These are phyloP conservation scores for Parnassius mnemosyne DNA, from an alignment of 2,888 invertebrate species.

Conservation along the genomic window DNA sequence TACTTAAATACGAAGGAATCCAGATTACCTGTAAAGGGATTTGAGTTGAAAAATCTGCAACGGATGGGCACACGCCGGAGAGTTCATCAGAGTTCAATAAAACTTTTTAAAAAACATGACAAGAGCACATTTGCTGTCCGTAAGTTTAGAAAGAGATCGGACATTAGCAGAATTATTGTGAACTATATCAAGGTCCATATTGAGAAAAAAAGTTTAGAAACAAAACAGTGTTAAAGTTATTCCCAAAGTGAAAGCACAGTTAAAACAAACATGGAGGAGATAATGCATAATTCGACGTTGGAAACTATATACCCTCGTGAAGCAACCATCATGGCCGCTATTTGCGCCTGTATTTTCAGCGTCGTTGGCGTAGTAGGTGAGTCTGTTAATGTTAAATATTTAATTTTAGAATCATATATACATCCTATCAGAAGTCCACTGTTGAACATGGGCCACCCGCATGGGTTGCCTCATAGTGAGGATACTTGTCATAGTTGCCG, in stretches of 20 bases:
- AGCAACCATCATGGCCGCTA: conserved; percentile 88
- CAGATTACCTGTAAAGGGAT: conserved; percentile 7
- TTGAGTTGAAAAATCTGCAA: background rate
- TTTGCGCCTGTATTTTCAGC: conserved; percentile 89
- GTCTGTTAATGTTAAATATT: conserved; percentile 36
- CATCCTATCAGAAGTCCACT: too few relatives aligned
- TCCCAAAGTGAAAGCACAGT: conserved; percentile 8
- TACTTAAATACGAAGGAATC: conserved; percentile 6
- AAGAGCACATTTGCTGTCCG: background rate
- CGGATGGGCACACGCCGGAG: background rate
- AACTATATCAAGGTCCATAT: too few relatives aligned
- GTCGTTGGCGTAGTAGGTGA: conserved; percentile 89
- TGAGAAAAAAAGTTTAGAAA: too few relatives aligned
- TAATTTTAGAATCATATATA: background rate
- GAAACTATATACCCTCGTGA: conserved; percentile 82
- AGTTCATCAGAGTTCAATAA: background rate
- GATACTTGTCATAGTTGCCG: too few relatives aligned
- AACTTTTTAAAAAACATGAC: background rate
- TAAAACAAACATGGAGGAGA: conserved; percentile 45
- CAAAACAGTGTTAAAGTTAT: conserved; percentile 6
- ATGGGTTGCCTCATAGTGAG: too few relatives aligned
- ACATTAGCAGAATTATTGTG: too few relatives aligned
- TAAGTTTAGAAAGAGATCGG: background rate
- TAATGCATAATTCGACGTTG: conserved; percentile 42
- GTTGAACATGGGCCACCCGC: too few relatives aligned